Evolutionary conservation across 1,140 invertebrate species (phyloP), one percentile per base, ranked within the genome.

Genomic region (Bombus waltoni): DNA sequence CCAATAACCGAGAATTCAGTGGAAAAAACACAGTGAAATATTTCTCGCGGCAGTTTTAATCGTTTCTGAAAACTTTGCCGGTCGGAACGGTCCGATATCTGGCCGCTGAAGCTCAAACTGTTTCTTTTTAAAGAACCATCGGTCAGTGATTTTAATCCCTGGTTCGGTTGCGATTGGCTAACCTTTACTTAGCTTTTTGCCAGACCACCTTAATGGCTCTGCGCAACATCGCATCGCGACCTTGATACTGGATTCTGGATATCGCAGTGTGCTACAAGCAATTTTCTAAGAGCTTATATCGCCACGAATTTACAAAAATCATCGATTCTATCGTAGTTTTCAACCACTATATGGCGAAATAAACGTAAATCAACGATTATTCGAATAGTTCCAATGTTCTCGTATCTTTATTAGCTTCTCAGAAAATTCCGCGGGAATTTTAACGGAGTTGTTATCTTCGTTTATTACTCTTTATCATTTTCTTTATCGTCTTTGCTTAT

Each of bases 1-100:
- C 9, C 44, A 42, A 70, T 35, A 22, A 40, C 28, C 15, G 78
- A 38, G 28, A 9, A 35, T 57, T 75, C 35, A 38, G 22, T 22
- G 73, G 47, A 10, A 18, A 40, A 22, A 47, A 13, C n/a, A n/a
- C 10, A 13, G 8, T 44, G 59, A 40, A 72, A 59, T 57, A 47
- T 32, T 32, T 59, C 32, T 28, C 9, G 28, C 22, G n/a, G 18
- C 59, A 81, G 68, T 72, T 81, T 72, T 72, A 71, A 81, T 81
- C 68, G 79, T 53, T 81, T 81, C 38, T 15, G 11, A 28, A 47
- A 81, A 59, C 53, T 59, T 28, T 57, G 10, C 8, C 25, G 42
- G 28, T 0, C 15, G 15, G 9, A 28, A 2, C 15, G 28, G 32
- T 42, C 79, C 44, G 66, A 53, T 71, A 70, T 25, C 79, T 5